phyloP scores from a whole-genome alignment of 1,140 invertebrate genomes.

The Drosophila murphyi region DNA sequence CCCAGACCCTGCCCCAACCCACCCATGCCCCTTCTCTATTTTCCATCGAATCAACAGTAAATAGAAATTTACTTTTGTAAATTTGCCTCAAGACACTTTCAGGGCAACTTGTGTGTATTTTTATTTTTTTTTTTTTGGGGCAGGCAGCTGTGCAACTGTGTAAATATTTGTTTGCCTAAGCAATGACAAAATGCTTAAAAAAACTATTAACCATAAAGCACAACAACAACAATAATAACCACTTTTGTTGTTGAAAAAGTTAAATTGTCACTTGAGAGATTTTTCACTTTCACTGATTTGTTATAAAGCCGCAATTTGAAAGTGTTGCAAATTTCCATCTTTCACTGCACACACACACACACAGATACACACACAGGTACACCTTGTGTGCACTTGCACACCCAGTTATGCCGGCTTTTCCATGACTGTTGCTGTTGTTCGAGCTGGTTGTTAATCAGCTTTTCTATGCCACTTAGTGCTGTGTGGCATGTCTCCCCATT shows the following conservation, averaged over 20 bases:
- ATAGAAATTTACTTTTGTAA: conserved; percentile 35
- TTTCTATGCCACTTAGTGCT: conserved; percentile 21
- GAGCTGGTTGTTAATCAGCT: conserved; percentile 10
- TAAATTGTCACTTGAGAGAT: conserved; percentile 78
- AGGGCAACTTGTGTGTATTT: conserved; percentile 17
- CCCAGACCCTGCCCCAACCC: background rate
- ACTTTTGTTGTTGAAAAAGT: conserved; percentile 56
- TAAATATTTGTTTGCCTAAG: conserved; percentile 61
- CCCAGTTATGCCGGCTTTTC: conserved; percentile 39
- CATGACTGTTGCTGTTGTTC: conserved; percentile 41
- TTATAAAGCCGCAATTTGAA: conserved; percentile 61
- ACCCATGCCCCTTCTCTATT: background rate
- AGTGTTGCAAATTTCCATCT: conserved; percentile 61
- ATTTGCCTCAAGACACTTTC: conserved; percentile 43
- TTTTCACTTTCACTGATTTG: conserved; percentile 82
- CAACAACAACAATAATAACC: conserved; percentile 52
- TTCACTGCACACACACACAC: conserved; percentile 39
- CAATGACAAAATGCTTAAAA: conserved; percentile 33
- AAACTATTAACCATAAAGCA: conserved; percentile 36
- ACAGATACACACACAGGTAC: background rate
- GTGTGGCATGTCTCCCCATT: background rate
- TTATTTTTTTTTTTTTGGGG: background rate
- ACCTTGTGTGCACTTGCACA: conserved; percentile 4
- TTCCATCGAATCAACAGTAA: conserved; percentile 11
- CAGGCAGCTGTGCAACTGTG: conserved; percentile 43